phyloP scores from a whole-genome alignment of 1,140 invertebrate species.

The Drosophila pseudoobscura region DNA sequence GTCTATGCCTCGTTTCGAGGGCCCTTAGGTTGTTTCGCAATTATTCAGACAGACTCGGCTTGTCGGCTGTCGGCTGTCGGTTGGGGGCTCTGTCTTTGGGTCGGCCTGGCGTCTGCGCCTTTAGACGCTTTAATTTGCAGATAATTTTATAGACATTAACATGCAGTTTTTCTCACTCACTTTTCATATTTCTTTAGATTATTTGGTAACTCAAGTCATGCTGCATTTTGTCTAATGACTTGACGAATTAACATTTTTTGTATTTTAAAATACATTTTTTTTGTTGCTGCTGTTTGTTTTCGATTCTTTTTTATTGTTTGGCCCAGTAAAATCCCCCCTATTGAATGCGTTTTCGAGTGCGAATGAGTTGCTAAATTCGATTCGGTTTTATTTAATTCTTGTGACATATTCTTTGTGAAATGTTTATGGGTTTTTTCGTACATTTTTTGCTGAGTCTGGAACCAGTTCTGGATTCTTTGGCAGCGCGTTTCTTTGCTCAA shows the following conservation, averaged over 20 bases:
- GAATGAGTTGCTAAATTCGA: slow-evolving; percentile 42
- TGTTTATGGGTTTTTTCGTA: slow-evolving; percentile 22
- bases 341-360: slow-evolving; percentile 30
- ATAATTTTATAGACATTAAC: slow-evolving; percentile 77
- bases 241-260: slow-evolving; percentile 56
- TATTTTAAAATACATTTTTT: slow-evolving; percentile 26
- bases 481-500: slow-evolving; percentile 38
- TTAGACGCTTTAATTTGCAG: slow-evolving; percentile 73
- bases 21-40: slow-evolving; percentile 72
- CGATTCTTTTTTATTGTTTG: slow-evolving; percentile 16
- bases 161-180: slow-evolving; percentile 65
- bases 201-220: slow-evolving; percentile 75
- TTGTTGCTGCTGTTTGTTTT: slow-evolving; percentile 41
- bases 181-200: slow-evolving; percentile 63
- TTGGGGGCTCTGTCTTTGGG: slow-evolving; percentile 10
- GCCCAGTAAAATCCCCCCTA: slow-evolving; percentile 29
- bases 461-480: slow-evolving; percentile 49
- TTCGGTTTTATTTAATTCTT: slow-evolving; percentile 17
- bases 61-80: slow-evolving; percentile 20
- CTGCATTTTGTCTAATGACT: slow-evolving; percentile 77
- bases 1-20: slow-evolving; percentile 55
- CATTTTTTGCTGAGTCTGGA: slow-evolving; percentile 23
- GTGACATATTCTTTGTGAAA: slow-evolving; percentile 32
- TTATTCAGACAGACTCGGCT: slow-evolving; percentile 39
- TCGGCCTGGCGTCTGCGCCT: slow-evolving; percentile 40